These are phyloP conservation scores for Timema podura DNA, from an alignment of 2,888 invertebrate genomes.

Conservation along the genomic window DNA sequence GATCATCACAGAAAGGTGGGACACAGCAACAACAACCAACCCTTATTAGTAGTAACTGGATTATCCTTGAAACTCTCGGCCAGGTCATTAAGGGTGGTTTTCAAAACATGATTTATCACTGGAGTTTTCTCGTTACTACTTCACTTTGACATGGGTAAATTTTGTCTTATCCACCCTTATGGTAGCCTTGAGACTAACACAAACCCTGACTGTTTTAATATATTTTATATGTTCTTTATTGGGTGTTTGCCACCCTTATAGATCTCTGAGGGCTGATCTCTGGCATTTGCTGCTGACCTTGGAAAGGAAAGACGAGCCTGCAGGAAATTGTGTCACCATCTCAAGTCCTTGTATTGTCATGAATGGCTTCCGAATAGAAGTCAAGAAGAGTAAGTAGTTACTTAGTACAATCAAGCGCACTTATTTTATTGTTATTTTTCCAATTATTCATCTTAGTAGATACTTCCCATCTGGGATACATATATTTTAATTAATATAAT, in stretches of 20 bases:
- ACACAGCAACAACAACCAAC: no score
- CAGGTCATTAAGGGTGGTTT: no score
- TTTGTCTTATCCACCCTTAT: no score
- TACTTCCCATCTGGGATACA: no score
- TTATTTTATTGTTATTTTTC: neutral
- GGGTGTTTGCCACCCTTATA: conserved; percentile 6
- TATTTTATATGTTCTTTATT: conserved; percentile 8
- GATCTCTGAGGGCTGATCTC: conserved; percentile 25
- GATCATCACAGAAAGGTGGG: conserved; percentile 19
- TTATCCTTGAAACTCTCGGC: no score
- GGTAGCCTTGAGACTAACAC: no score
- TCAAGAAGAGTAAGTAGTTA: conserved; percentile 25
- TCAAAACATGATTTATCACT: no score
- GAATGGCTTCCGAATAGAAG: conserved; percentile 31
- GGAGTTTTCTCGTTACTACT: neutral
- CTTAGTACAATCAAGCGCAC: neutral
- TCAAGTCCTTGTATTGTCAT: conserved; percentile 25
- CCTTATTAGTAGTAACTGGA: neutral
- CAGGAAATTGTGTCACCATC: conserved; percentile 22
- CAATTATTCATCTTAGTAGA: neutral
- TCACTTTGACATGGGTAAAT: no score
- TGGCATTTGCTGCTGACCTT: conserved; percentile 26
- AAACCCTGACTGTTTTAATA: neutral
- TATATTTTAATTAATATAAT: no score
- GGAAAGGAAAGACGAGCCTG: conserved; percentile 27